Conservation (phyloP, 2,888 invertebrate species). For the Megalurothrips usitatus region DNA sequence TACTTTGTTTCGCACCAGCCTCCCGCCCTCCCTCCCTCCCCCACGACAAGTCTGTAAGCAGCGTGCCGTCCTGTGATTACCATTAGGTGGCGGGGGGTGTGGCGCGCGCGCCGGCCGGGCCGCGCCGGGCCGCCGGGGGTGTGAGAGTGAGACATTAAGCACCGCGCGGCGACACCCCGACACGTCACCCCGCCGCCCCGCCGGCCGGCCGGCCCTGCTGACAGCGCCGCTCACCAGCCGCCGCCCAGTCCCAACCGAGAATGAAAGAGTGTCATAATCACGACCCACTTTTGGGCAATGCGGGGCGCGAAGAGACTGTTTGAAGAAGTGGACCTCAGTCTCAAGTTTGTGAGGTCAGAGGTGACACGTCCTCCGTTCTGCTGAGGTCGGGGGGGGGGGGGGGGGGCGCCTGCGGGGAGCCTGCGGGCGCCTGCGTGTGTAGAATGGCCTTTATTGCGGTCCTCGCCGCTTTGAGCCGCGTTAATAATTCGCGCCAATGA, state of each 20-base stretch:
- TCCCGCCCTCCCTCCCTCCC: neutral
- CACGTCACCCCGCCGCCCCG: neutral
- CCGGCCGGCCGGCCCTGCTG: neutral
- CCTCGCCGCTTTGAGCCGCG: neutral
- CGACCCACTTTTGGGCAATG: too few relatives aligned
- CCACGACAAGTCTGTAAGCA: neutral
- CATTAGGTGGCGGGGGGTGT: neutral
- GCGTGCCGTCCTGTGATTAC: neutral
- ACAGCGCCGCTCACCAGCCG: neutral
- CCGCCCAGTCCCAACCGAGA: too few relatives aligned
- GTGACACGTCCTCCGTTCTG: too few relatives aligned
- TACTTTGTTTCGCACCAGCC: too few relatives aligned
- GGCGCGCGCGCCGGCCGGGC: neutral
- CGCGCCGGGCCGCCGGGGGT: neutral
- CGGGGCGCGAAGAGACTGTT: too few relatives aligned
- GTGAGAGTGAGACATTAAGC: constrained; percentile 5
- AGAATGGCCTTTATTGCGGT: neutral
- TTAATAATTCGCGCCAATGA: constrained; percentile 8
- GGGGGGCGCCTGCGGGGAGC: neutral
- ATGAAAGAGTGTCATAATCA: too few relatives aligned
- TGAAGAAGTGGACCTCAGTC: too few relatives aligned
- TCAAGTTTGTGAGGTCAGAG: too few relatives aligned
- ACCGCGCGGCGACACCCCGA: neutral
- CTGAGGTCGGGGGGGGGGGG: too few relatives aligned
- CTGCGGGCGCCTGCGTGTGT: neutral